These are phyloP conservation scores for Amphipyra tragopoginis DNA, from an alignment of 2,888 invertebrate genomes.

Conservation along the genomic window DNA sequence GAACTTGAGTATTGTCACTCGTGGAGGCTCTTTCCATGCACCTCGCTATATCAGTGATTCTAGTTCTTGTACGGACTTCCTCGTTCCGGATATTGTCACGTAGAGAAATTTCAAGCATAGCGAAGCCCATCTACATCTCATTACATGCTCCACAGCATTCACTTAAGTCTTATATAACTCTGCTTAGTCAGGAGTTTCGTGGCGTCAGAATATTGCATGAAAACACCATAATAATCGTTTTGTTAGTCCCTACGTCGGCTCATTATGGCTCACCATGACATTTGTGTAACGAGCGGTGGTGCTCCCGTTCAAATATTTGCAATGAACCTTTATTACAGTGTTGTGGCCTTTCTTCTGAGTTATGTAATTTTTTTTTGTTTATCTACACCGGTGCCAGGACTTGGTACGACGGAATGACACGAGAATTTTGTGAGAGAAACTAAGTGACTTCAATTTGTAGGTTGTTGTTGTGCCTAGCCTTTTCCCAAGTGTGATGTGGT, in stretches of 20 bases:
- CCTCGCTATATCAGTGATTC: too few relatives aligned
- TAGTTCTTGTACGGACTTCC: too few relatives aligned
- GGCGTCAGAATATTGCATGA: slow-evolving; percentile 44
- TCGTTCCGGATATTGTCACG: too few relatives aligned
- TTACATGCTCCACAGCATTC: slow-evolving; percentile 14
- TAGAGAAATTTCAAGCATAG: too few relatives aligned
- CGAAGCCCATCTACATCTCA: slow-evolving; percentile 19
- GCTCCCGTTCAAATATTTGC: slow-evolving; percentile 54
- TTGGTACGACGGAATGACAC: too few relatives aligned
- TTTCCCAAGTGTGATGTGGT: too few relatives aligned
- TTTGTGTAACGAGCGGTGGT: slow-evolving; percentile 49
- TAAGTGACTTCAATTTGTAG: too few relatives aligned
- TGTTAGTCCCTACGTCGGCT: slow-evolving; percentile 41
- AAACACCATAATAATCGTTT: slow-evolving; percentile 52
- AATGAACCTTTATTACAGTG: slow-evolving; percentile 37
- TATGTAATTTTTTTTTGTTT: slow-evolving; percentile 34
- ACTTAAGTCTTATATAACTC: slow-evolving; percentile 25
- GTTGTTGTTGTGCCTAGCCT: too few relatives aligned
- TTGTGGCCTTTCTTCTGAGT: slow-evolving; percentile 24
- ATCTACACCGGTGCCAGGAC: slow-evolving; percentile 2
- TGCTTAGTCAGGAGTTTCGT: slow-evolving; percentile 13
- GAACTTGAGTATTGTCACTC: too few relatives aligned
- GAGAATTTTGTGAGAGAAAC: too few relatives aligned
- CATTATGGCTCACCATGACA: slow-evolving; percentile 53
- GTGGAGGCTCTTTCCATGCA: too few relatives aligned